Conservation (phyloP, 2,113 vertebrate genomes). For the Damaliscus lunatus region DNA sequence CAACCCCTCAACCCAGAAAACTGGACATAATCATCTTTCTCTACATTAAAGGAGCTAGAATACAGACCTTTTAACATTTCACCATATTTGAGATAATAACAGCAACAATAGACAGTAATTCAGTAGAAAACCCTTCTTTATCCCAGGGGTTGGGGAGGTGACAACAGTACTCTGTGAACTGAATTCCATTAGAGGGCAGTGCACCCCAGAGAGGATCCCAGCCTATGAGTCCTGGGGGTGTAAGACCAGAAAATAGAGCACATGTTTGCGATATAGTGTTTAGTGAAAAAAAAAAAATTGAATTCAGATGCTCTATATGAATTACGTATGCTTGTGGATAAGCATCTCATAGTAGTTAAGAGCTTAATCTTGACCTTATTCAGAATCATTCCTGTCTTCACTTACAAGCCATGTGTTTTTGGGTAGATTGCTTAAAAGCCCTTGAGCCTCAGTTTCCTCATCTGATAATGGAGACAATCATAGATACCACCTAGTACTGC, state of each 20-base stretch:
- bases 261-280: background rate
- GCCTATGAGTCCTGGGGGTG: no score
- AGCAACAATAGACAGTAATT: background rate
- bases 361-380: background rate
- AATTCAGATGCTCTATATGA: background rate
- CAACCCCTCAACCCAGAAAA: background rate
- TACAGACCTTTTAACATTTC: background rate
- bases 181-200: constrained; percentile 57
- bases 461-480: background rate
- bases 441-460: background rate
- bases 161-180: background rate
- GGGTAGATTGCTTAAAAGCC: background rate
- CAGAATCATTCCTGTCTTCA: background rate
- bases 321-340: background rate
- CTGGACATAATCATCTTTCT: constrained; percentile 4
- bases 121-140: background rate
- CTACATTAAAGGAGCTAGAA: background rate
- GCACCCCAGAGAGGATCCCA: background rate
- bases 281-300: background rate
- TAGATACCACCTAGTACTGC: background rate
- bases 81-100: background rate
- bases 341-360: background rate
- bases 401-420: background rate
- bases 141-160: background rate
- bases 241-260: background rate